Evolutionary conservation across 2,113 vertebrate genomes (phyloP).

Genomic region (Tautogolabrus adspersus): DNA sequence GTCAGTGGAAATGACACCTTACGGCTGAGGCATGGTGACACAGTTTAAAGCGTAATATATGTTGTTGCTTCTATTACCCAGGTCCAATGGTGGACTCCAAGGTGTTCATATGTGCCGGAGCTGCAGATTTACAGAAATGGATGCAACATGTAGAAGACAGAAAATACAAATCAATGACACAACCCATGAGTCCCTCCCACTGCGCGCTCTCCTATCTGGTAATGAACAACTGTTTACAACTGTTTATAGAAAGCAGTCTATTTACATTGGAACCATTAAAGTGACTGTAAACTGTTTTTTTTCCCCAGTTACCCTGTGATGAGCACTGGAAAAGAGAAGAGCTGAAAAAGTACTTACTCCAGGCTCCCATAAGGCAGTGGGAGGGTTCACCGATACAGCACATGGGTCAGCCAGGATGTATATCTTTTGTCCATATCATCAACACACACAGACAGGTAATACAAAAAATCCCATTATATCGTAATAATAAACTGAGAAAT

Average conservation of each 20-base stretch:
- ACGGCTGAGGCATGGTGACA: not conserved
- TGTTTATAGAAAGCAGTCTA: not conserved
- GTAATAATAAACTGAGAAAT: not conserved
- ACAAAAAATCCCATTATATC: not conserved
- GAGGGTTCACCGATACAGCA: constrained; percentile 87
- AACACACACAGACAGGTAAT: constrained; percentile 69
- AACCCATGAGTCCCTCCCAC: constrained; percentile 74
- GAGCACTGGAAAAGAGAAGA: constrained; percentile 83
- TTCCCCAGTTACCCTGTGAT: constrained; percentile 79
- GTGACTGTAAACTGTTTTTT: not conserved
- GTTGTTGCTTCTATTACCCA: constrained; percentile 45
- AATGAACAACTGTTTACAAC: constrained; percentile 16
- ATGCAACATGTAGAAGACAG: constrained; percentile 79
- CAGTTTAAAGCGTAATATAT: not conserved
- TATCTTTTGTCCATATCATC: constrained; percentile 81
- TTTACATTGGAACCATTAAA: not conserved
- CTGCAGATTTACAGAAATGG: constrained; percentile 79
- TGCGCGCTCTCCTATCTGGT: constrained; percentile 85
- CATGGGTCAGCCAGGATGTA: constrained; percentile 80
- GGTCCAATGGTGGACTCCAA: constrained; percentile 86
- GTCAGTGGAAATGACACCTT: constrained; percentile 37
- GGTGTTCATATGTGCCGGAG: constrained; percentile 79
- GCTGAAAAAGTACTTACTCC: constrained; percentile 77
- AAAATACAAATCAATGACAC: constrained; percentile 69
- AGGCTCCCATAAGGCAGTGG: constrained; percentile 84